Conservation (phyloP, 2,888 invertebrate genomes). For the Fragum sueziense region DNA sequence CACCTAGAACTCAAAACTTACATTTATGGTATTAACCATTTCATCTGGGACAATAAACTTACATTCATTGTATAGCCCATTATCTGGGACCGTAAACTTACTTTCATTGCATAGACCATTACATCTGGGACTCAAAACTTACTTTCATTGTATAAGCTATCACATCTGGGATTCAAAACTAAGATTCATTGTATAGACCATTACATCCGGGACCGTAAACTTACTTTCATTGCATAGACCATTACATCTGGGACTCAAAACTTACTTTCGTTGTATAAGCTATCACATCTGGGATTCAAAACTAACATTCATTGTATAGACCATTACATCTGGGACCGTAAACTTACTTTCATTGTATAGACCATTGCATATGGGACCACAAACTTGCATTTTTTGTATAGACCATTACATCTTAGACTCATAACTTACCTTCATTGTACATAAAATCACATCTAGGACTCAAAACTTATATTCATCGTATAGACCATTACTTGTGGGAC, state of each 20-base stretch:
- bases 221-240: neutral
- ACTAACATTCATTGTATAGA: no score
- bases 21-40: neutral
- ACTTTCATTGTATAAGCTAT: neutral
- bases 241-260: neutral
- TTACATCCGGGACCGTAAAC: neutral
- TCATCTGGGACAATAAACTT: neutral
- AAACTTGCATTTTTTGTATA: neutral
- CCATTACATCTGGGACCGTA: neutral
- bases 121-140: neutral
- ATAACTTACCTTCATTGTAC: neutral
- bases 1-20: neutral
- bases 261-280: constrained; percentile 2
- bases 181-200: neutral
- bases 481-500: neutral
- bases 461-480: neutral
- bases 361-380: neutral
- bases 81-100: neutral
- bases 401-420: neutral
- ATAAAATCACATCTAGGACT: neutral
- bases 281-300: no score
- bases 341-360: constrained; percentile 14
- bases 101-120: neutral
- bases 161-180: neutral
- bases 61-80: neutral